phyloP scores from a whole-genome alignment of 35 echinoderm and acorn worm species.

The Holothuria glaberrima region DNA sequence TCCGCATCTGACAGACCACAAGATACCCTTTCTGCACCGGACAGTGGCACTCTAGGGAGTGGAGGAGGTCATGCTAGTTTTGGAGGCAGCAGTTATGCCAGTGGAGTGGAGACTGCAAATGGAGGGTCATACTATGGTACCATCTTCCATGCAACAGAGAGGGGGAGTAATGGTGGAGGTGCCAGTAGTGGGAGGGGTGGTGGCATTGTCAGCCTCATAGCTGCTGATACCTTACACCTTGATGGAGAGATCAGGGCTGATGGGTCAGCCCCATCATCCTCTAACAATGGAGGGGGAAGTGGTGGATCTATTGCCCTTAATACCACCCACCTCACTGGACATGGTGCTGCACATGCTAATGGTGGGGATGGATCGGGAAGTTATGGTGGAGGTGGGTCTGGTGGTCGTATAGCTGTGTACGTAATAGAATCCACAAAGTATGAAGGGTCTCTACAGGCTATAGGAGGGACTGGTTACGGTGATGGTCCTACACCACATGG shows the following conservation, averaged over 20 bases:
- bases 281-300: constrained; percentile 74
- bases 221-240: constrained; percentile 67
- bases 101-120: neutral
- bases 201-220: constrained; percentile 58
- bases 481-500: constrained; percentile 60
- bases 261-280: constrained; percentile 52
- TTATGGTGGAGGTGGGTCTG: constrained; percentile 84
- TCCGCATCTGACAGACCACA: constrained; percentile 71
- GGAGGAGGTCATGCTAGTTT: constrained; percentile 79
- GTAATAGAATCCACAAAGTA: constrained; percentile 61
- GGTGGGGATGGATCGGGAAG: constrained; percentile 72
- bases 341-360: constrained; percentile 77
- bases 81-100: constrained; percentile 66
- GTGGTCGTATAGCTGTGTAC: constrained; percentile 77
- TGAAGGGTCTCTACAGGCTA: constrained; percentile 65
- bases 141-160: constrained; percentile 61
- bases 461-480: constrained; percentile 64
- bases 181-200: constrained; percentile 63
- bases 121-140: constrained; percentile 80
- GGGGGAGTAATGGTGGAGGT: constrained; percentile 86
- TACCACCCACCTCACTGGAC: constrained; percentile 70
- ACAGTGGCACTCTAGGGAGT: constrained; percentile 48
- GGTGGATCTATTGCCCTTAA: constrained; percentile 70
- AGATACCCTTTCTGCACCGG: constrained; percentile 60
- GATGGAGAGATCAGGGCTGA: constrained; percentile 79